phyloP scores from a whole-genome alignment of 2,888 invertebrate genomes.

The Parochlus steinenii region DNA sequence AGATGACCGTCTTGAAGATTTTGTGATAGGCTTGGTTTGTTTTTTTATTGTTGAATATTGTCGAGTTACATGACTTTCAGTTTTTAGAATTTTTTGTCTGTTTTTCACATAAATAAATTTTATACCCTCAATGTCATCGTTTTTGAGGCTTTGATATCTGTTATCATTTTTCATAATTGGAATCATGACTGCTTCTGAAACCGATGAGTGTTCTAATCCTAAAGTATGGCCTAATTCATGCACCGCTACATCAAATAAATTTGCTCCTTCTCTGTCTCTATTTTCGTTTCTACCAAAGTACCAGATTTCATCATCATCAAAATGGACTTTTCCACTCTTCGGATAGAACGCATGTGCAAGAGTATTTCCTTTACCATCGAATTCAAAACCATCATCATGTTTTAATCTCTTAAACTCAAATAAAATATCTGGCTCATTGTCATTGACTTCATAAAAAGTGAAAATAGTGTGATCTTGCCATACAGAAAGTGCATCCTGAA shows the following conservation, averaged over 20 bases:
- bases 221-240: conserved; percentile 79
- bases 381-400: conserved; percentile 6
- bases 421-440: conserved; percentile 2
- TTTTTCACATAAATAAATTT: no score
- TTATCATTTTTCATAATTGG: no score
- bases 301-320: conserved; percentile 73
- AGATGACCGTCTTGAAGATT: conserved; percentile 55
- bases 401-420: conserved; percentile 6
- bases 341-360: conserved; percentile 74
- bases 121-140: no score
- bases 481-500: background rate
- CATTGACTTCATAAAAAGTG: background rate
- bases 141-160: no score
- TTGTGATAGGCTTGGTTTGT: background rate
- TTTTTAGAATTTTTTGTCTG: no score
- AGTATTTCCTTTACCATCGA: conserved; percentile 1
- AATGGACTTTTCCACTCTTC: conserved; percentile 64
- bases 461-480: conserved; percentile 3
- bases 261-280: conserved; percentile 31
- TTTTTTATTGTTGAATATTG: background rate
- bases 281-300: conserved; percentile 39
- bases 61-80: no score
- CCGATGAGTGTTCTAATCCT: conserved; percentile 66
- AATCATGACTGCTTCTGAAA: no score
- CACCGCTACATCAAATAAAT: conserved; percentile 34